phyloP scores from a whole-genome alignment of 53 echinoderm and acorn worm species.

The Pentamera pediparva region DNA sequence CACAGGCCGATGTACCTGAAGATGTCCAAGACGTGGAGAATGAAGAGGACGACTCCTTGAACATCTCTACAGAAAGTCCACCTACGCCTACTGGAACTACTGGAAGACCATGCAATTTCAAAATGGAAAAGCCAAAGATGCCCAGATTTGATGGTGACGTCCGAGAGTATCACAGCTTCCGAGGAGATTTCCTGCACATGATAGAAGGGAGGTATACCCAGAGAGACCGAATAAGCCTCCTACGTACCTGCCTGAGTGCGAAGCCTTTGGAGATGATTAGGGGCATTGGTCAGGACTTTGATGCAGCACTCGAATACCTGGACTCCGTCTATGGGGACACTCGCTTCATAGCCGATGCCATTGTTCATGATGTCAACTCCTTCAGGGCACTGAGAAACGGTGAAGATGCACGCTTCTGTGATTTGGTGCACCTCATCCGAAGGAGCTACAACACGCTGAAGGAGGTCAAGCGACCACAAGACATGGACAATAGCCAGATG shows the following conservation, averaged over 20 bases:
- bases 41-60: background rate
- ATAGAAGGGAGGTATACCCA: constrained; percentile 16
- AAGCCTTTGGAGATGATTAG: constrained; percentile 31
- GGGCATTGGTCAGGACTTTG: constrained; percentile 40
- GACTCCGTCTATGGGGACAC: constrained; percentile 45
- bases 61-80: background rate
- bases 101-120: background rate
- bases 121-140: constrained; percentile 48
- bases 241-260: background rate
- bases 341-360: constrained; percentile 48
- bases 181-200: constrained; percentile 40
- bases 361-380: constrained; percentile 22
- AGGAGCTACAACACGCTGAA: constrained; percentile 56
- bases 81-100: background rate
- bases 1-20: background rate
- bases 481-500: constrained; percentile 61
- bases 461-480: constrained; percentile 34
- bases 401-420: constrained; percentile 57
- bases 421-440: constrained; percentile 44
- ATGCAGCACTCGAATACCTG: constrained; percentile 38
- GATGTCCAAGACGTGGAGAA: background rate
- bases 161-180: constrained; percentile 39
- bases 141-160: constrained; percentile 52
- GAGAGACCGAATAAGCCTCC: constrained; percentile 25
- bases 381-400: constrained; percentile 21